phyloP scores from a whole-genome alignment of 2,888 invertebrate genomes.

The Cristatella mucedo region DNA sequence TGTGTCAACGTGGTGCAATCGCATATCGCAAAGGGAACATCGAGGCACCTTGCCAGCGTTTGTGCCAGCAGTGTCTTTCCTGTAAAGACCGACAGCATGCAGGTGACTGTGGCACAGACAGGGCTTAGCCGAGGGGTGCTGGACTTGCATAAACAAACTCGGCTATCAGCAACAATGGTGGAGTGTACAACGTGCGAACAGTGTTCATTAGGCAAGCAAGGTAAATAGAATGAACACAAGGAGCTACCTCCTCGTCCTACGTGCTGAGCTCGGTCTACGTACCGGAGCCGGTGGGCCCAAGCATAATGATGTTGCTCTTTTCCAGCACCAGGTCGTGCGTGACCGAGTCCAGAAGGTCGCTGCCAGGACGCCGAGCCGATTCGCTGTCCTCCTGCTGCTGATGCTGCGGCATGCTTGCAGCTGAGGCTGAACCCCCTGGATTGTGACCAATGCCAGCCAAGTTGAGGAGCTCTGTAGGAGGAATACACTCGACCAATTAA shows the following conservation, averaged over 20 bases:
- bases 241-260: too few species aligned
- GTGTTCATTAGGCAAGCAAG: too few species aligned
- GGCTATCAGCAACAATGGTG: neutral
- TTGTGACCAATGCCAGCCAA: conserved; percentile 62
- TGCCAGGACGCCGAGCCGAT: conserved; percentile 11
- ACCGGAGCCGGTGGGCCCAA: conserved; percentile 85
- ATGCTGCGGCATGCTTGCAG: conserved; percentile 21
- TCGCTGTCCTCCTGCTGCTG: conserved; percentile 14
- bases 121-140: too few species aligned
- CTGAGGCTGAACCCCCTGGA: conserved; percentile 49
- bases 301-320: conserved; percentile 81
- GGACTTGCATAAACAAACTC: neutral
- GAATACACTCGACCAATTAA: too few species aligned
- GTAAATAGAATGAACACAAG: too few species aligned
- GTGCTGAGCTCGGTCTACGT: too few species aligned
- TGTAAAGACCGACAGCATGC: too few species aligned
- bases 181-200: too few species aligned
- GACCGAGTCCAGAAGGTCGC: conserved; percentile 20
- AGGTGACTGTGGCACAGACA: too few species aligned
- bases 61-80: conserved; percentile 93
- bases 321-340: conserved; percentile 47
- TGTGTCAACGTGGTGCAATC: conserved; percentile 54
- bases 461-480: conserved; percentile 68
- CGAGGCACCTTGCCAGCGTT: conserved; percentile 87
- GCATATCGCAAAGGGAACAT: conserved; percentile 97